Evolutionary conservation across 2,888 invertebrate genomes (phyloP).

Genomic region (Beris chalybata): DNA sequence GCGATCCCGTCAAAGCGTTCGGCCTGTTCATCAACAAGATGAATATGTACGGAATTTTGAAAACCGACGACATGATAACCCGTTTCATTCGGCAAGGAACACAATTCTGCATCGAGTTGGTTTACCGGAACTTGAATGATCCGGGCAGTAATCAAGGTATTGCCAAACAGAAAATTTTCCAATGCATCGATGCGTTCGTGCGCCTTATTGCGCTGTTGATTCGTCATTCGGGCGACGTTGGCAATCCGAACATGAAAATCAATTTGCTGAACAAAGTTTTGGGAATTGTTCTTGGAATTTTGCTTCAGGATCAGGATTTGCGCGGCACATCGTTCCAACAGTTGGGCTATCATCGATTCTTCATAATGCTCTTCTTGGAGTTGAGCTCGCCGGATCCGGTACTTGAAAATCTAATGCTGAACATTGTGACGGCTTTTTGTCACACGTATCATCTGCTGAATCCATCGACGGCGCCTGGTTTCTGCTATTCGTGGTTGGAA

Average conservation of each 20-base stretch:
- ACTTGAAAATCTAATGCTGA: slow-evolving; percentile 88
- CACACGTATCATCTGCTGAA: slow-evolving; percentile 92
- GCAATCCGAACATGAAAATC: slow-evolving; percentile 88
- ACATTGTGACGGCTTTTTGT: slow-evolving; percentile 88
- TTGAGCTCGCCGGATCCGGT: slow-evolving; percentile 92
- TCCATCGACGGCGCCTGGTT: slow-evolving; percentile 92
- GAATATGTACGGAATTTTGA: slow-evolving; percentile 94
- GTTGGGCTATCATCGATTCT: slow-evolving; percentile 94
- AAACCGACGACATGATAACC: slow-evolving; percentile 96
- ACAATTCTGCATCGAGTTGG: slow-evolving; percentile 93
- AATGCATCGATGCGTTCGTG: slow-evolving; percentile 93
- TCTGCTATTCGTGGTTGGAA: slow-evolving; percentile 98
- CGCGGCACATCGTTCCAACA: slow-evolving; percentile 86
- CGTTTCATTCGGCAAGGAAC: slow-evolving; percentile 96
- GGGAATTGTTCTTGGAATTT: slow-evolving; percentile 93
- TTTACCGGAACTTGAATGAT: slow-evolving; percentile 81
- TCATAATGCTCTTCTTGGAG: slow-evolving; percentile 95
- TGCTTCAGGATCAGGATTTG: slow-evolving; percentile 94
- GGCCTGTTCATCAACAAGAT: slow-evolving; percentile 93
- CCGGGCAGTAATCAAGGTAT: slow-evolving; percentile 66
- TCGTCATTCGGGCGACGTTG: slow-evolving; percentile 87
- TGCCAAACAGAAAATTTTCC: slow-evolving; percentile 89
- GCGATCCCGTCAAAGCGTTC: slow-evolving; percentile 89
- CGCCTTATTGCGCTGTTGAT: slow-evolving; percentile 92
- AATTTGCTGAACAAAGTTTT: slow-evolving; percentile 93